Percentiles rank a stretch among this genome's conserved stretches.
phyloP scores from a whole-genome alignment of 2,113 vertebrate species.

The Dasyornis broadbenti region DNA sequence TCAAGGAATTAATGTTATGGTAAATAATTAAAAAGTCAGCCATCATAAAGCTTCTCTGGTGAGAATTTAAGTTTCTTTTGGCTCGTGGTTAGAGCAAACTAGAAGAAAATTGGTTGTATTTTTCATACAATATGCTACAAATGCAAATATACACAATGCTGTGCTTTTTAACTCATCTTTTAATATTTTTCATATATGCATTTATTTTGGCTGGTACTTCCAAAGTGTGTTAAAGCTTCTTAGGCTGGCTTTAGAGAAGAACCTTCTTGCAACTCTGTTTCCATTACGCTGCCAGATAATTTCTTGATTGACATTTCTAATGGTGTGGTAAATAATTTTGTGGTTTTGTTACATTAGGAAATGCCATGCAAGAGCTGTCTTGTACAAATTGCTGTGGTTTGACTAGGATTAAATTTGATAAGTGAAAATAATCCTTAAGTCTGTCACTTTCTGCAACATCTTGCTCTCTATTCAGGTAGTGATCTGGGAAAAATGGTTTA shows the following conservation, averaged over 20 bases:
- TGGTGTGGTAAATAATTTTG: not conserved
- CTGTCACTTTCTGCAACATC: not conserved
- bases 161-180: not conserved
- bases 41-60: not conserved
- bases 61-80: not conserved
- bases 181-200: not conserved
- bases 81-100: not conserved
- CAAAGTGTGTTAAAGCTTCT: not conserved
- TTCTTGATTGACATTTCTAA: not conserved
- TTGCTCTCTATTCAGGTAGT: fast-evolving
- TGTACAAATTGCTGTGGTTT: not conserved
- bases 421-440: not conserved
- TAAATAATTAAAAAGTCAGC: not conserved
- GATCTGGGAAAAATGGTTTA: not conserved
- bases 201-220: not conserved
- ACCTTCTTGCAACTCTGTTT: not conserved
- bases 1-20: not conserved
- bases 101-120: not conserved
- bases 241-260: not conserved
- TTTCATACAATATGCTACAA: not conserved
- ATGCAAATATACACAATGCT: not conserved
- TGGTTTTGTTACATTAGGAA: not conserved
- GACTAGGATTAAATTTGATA: not conserved
- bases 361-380: not conserved
- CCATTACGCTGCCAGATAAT: fast-evolving